phyloP scores from a whole-genome alignment of 2,113 vertebrate species.

The Cebidichthys violaceus region DNA sequence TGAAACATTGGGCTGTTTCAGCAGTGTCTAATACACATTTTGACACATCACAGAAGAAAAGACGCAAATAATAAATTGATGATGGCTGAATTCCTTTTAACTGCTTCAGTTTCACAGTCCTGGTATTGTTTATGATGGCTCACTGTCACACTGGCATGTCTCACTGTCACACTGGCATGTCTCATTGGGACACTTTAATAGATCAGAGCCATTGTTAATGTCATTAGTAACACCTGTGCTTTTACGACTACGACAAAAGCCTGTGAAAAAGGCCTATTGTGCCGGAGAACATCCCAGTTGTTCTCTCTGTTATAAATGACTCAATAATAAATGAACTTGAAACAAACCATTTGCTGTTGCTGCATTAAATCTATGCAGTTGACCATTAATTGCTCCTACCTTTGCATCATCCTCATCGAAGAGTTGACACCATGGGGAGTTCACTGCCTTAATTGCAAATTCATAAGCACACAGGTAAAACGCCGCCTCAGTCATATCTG shows the following conservation, averaged over 20 bases:
- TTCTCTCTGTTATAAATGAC: neutral
- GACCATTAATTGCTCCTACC: constrained; percentile 75
- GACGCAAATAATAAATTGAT: neutral
- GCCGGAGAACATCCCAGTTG: neutral
- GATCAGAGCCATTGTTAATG: neutral
- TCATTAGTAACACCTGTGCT: neutral
- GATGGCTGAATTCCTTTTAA: neutral
- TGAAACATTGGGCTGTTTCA: neutral
- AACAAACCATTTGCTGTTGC: neutral
- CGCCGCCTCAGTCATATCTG: constrained; percentile 92
- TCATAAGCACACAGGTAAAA: constrained; percentile 95
- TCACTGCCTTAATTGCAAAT: constrained; percentile 89
- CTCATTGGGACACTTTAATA: neutral
- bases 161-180: neutral
- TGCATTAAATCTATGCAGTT: neutral
- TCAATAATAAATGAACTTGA: neutral
- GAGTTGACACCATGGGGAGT: constrained; percentile 91
- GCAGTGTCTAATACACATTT: neutral
- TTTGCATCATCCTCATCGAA: constrained; percentile 90
- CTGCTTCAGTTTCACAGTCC: neutral
- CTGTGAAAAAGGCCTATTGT: neutral
- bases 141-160: neutral
- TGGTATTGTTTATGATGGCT: neutral
- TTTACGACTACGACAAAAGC: neutral
- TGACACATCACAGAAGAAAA: neutral